Conservation (phyloP, 2,113 vertebrate species). For the Sminthopsis crassicaudata region DNA sequence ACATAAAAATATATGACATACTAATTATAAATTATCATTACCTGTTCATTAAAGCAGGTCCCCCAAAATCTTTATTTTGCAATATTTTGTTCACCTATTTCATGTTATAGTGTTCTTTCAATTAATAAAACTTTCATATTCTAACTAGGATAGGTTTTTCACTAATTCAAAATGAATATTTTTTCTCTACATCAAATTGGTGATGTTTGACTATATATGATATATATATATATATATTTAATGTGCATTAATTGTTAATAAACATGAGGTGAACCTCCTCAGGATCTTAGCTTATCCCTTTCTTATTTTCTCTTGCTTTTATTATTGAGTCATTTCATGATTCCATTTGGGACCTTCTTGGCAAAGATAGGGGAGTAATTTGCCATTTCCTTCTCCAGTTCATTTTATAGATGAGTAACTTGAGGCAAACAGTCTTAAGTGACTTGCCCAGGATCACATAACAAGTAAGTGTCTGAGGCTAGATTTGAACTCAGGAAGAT, state of each 20-base stretch:
- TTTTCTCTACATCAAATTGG: not conserved
- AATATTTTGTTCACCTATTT: not conserved
- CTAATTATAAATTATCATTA: not conserved
- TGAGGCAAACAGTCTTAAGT: not conserved
- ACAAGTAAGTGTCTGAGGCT: no score
- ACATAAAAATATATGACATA: not conserved
- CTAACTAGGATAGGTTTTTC: not conserved
- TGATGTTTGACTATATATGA: not conserved
- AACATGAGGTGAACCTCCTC: not conserved
- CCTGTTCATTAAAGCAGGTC: constrained; percentile 3
- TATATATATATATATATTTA: not conserved
- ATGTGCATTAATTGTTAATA: not conserved
- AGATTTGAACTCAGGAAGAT: not conserved
- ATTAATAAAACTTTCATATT: not conserved
- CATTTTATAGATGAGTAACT: not conserved
- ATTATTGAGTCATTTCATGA: not conserved
- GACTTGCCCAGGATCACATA: not conserved
- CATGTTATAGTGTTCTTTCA: not conserved
- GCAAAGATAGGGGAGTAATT: not conserved
- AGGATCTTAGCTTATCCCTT: not conserved
- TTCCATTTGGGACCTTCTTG: not conserved
- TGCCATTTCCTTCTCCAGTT: not conserved
- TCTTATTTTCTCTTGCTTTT: not conserved
- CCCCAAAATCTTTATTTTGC: not conserved
- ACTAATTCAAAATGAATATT: not conserved